phyloP scores from a whole-genome alignment of 2,888 invertebrate genomes.

The Candidula unifasciata region DNA sequence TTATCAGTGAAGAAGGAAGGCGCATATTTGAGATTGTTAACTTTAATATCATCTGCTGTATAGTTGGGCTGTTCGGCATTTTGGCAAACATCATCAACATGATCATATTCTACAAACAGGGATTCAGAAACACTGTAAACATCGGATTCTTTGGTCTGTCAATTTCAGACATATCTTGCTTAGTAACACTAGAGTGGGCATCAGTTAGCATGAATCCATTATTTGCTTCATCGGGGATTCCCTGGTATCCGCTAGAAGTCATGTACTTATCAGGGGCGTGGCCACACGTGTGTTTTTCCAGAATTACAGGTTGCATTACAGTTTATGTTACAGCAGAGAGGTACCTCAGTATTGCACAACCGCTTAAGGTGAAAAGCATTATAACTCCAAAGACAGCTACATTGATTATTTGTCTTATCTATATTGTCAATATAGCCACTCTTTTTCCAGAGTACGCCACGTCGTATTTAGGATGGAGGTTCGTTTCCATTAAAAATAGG shows the following conservation, averaged over 20 bases:
- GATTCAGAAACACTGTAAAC: constrained; percentile 9
- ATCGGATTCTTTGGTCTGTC: neutral
- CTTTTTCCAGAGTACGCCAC: constrained; percentile 16
- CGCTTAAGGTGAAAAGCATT: constrained; percentile 11
- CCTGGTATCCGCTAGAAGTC: neutral
- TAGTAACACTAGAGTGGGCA: neutral
- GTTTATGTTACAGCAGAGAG: constrained; percentile 7
- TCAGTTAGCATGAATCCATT: neutral
- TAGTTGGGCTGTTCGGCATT: neutral
- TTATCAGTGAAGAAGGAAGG: neutral
- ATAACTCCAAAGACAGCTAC: constrained; percentile 5
- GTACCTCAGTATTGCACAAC: constrained; percentile 1
- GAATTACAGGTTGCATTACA: constrained; percentile 31
- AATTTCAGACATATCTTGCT: neutral
- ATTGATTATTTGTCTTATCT: neutral
- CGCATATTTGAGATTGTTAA: neutral
- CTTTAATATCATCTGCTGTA: neutral
- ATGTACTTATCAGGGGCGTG: neutral
- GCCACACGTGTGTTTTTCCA: neutral
- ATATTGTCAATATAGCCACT: neutral
- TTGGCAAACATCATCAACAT: constrained; percentile 9
- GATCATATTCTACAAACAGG: constrained; percentile 31
- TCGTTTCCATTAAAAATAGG: neutral
- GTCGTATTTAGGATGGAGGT: neutral
- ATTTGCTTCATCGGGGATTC: neutral